Conservation (phyloP, 2,113 vertebrate genomes). For the Sinocyclocheilus anophthalmus region DNA sequence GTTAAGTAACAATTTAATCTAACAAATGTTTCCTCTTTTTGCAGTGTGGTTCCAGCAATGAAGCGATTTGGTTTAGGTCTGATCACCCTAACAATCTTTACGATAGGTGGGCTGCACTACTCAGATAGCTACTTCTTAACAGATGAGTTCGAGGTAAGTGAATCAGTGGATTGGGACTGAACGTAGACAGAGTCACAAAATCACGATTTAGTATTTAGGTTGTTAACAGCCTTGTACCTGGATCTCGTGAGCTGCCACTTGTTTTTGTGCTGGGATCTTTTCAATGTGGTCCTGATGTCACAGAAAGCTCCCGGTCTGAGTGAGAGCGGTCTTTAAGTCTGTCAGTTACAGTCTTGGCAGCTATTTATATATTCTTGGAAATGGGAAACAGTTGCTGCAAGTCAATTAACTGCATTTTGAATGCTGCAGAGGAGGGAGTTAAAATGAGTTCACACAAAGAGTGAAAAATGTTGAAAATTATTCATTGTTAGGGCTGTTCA, state of each 20-base stretch:
- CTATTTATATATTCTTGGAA: slow-evolving; percentile 16
- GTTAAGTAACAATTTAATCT: not conserved
- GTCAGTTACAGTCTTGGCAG: not conserved
- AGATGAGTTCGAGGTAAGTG: slow-evolving; percentile 87
- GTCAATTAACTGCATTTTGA: not conserved
- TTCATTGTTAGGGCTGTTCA: not conserved
- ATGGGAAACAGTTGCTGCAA: not conserved
- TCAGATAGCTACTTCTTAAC: slow-evolving; percentile 86
- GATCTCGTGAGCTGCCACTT: no score
- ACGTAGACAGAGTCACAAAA: no score
- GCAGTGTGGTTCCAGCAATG: slow-evolving; percentile 84
- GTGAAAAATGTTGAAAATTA: not conserved
- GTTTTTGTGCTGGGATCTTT: not conserved
- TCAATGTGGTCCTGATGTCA: not conserved
- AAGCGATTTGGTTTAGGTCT: slow-evolving; percentile 88
- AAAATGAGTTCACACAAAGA: not conserved
- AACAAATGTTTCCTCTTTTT: slow-evolving; percentile 17
- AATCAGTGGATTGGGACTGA: not conserved
- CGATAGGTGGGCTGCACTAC: slow-evolving; percentile 80
- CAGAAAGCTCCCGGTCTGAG: not conserved
- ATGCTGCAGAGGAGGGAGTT: not conserved
- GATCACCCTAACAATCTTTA: slow-evolving; percentile 83
- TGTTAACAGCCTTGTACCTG: not conserved
- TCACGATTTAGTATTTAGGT: no score
- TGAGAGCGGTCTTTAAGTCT: not conserved